phyloP scores from a whole-genome alignment of 2,113 vertebrate genomes.

The Gavialis gangeticus region DNA sequence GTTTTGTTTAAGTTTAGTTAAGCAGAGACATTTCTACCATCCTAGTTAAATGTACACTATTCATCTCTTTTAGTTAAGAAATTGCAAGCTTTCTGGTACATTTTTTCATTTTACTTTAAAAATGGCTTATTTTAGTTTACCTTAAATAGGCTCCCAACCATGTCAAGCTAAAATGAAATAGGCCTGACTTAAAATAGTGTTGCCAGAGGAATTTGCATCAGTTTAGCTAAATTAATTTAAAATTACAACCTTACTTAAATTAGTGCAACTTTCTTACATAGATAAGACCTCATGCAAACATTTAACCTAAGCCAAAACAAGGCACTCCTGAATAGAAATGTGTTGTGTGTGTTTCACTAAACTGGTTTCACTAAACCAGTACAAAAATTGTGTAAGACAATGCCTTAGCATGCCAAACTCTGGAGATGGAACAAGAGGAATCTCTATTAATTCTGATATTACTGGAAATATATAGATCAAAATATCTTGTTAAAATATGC shows the following conservation, averaged over 20 bases:
- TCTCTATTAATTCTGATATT: not conserved
- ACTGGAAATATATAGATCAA: not conserved
- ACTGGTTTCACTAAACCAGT: not conserved
- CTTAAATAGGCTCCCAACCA: slow-evolving; percentile 35
- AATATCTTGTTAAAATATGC: not conserved
- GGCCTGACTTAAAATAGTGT: slow-evolving; percentile 46
- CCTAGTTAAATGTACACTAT: not conserved
- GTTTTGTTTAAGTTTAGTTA: not conserved
- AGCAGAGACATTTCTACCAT: not conserved
- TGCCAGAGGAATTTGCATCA: not conserved
- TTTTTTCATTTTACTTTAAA: not conserved
- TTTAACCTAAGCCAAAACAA: not conserved
- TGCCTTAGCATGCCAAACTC: not conserved
- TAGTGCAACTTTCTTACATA: not conserved
- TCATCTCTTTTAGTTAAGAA: not conserved
- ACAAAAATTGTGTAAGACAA: not conserved
- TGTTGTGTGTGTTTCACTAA: not conserved
- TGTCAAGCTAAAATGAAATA: slow-evolving; percentile 27
- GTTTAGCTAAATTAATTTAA: slow-evolving; percentile 36
- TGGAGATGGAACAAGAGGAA: not conserved
- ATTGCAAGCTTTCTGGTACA: not conserved
- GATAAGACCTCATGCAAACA: not conserved
- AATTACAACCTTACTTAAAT: not conserved
- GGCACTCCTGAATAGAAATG: not conserved
- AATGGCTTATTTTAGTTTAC: not conserved